phyloP scores from a whole-genome alignment of 2,888 invertebrate genomes.

The Lysandra bellargus region DNA sequence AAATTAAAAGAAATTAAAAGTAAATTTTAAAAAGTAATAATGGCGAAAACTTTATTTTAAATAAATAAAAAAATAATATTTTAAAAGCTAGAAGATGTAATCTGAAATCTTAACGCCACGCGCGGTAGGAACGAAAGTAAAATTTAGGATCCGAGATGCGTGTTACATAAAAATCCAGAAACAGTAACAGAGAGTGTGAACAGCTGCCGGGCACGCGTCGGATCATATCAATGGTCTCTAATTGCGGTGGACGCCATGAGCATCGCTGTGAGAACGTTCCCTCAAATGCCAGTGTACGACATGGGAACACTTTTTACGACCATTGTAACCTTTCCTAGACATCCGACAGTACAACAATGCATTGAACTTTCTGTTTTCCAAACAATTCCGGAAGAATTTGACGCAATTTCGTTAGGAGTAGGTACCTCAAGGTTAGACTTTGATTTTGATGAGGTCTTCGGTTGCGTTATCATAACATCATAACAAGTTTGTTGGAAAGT shows the following conservation, averaged over 20 bases:
- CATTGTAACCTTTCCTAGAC: background rate
- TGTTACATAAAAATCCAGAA: slow-evolving; percentile 3
- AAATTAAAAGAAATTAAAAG: background rate
- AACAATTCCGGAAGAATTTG: background rate
- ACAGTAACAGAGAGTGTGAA: slow-evolving; percentile 43
- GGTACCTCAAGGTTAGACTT: background rate
- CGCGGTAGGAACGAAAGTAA: slow-evolving; percentile 18
- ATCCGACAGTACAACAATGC: background rate
- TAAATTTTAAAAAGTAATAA: background rate
- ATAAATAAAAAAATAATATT: background rate
- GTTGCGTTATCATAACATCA: slow-evolving; percentile 1
- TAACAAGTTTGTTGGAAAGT: slow-evolving; percentile 54
- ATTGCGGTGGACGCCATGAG: slow-evolving; percentile 62
- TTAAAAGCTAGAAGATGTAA: background rate
- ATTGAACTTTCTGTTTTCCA: slow-evolving; percentile 14
- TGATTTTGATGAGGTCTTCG: background rate
- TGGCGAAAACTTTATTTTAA: background rate
- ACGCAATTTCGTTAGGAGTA: background rate
- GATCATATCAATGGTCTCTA: slow-evolving; percentile 61
- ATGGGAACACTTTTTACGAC: slow-evolving; percentile 7
- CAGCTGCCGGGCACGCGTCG: slow-evolving; percentile 62
- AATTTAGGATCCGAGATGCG: slow-evolving; percentile 19
- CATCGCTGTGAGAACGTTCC: slow-evolving; percentile 50
- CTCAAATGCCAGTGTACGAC: slow-evolving; percentile 10
- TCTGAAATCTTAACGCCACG: slow-evolving; percentile 10